phyloP scores from a whole-genome alignment of 2,797 vertebrate species.

The Microchirus variegatus region DNA sequence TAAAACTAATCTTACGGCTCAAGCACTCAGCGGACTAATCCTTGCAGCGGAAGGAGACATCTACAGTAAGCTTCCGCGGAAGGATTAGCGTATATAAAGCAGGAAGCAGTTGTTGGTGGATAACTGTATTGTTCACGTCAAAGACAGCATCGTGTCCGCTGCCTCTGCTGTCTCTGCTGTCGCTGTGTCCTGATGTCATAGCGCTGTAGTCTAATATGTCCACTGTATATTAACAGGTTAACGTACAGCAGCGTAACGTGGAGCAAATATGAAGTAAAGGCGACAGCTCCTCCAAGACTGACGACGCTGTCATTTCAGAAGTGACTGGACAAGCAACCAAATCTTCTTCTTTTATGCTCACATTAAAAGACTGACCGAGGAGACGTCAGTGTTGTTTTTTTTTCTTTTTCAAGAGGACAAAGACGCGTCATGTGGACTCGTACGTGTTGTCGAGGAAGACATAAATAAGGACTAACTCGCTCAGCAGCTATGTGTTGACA shows the following conservation, averaged over 20 bases:
- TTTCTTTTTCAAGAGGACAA: slow-evolving; percentile 5
- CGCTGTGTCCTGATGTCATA: neutral
- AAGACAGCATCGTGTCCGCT: fast-evolving
- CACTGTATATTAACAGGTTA: neutral
- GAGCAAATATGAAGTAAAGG: neutral
- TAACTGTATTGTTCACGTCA: slow-evolving; percentile 29
- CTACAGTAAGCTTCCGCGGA: slow-evolving; percentile 29
- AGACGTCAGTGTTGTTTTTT: slow-evolving; percentile 6
- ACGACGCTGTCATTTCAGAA: slow-evolving; percentile 11
- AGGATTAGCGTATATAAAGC: slow-evolving; percentile 26
- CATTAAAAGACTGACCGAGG: neutral
- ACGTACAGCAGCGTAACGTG: neutral
- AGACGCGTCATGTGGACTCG: slow-evolving; percentile 11
- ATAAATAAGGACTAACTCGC: slow-evolving; percentile 21
- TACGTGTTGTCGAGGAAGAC: slow-evolving; percentile 14
- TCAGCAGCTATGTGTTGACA: slow-evolving; percentile 29
- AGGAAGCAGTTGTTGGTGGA: fast-evolving
- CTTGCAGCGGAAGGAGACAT: slow-evolving; percentile 47
- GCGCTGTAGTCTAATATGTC: neutral
- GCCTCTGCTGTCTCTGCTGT: no score
- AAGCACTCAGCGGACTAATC: slow-evolving; percentile 37
- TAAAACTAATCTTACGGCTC: no score
- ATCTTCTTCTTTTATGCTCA: slow-evolving; percentile 11
- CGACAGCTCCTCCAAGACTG: neutral
- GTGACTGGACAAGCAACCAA: slow-evolving; percentile 23